Evolutionary conservation across 2,888 invertebrate species (phyloP).

Genomic region (Euspilapteryx auroguttella): DNA sequence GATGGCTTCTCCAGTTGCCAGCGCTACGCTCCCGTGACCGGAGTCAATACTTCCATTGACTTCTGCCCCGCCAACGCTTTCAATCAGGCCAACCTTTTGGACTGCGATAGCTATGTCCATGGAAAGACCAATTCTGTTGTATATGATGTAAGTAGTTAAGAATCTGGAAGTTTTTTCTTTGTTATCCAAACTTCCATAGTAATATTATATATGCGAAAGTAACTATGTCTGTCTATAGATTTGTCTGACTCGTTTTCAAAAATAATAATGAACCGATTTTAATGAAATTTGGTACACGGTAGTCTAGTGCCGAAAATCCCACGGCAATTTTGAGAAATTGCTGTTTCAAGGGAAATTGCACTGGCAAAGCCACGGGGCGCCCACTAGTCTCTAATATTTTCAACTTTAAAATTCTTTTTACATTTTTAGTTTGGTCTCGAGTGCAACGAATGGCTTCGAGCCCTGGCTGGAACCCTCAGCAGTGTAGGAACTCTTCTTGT

Average conservation of each 20-base stretch:
- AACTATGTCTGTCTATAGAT: no score
- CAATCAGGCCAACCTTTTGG: constrained; percentile 10
- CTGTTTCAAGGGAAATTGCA: no score
- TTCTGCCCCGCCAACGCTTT: constrained; percentile 26
- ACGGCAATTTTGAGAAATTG: no score
- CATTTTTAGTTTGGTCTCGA: constrained; percentile 63
- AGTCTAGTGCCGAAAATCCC: no score
- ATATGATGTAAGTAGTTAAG: constrained; percentile 27
- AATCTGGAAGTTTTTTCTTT: background rate
- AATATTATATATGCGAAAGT: no score
- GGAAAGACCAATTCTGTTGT: constrained; percentile 32
- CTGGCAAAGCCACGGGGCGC: no score
- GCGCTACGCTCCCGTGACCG: constrained; percentile 24
- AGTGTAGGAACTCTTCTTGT: constrained; percentile 71
- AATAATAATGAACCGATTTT: no score
- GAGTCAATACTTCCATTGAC: constrained; percentile 15
- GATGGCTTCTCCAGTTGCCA: constrained; percentile 36
- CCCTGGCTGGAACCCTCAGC: constrained; percentile 71
- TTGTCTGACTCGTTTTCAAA: no score
- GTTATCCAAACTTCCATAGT: no score
- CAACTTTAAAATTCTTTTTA: no score
- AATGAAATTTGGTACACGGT: no score
- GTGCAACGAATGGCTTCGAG: constrained; percentile 70
- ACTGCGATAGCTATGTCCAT: constrained; percentile 28
- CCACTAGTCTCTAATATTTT: no score